Base-by-base conservation (phyloP, 2,888 invertebrate genomes). In the Pomacea canaliculata region DNA sequence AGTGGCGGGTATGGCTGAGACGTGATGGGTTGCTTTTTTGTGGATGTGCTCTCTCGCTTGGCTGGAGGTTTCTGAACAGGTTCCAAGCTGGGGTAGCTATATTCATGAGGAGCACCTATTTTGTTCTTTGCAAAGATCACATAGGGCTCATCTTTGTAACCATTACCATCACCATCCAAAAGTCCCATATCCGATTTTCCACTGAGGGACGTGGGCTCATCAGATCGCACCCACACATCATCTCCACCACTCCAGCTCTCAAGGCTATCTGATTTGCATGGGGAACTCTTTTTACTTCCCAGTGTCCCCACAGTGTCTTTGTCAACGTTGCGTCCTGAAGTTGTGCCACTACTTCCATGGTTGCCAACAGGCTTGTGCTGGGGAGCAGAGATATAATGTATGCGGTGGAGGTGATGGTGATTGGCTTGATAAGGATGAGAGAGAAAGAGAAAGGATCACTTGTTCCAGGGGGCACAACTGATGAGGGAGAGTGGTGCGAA, bases 71-170 rank as follows among this genome's bases (percentile, higher is more conserved):
- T 85, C 63, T 84, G 85, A 69, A 88, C 81, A 27, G 89, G 85
- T 80, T 91, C 91, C 83, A 95, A 93, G 80, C 94, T 93, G 0
- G 96, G 96, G 91, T 97, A 97, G 85, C 95, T 94, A 92, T 97
- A 97, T 85, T 97, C 97, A 91, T 96, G 96, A 81, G 82, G 82
- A 78, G 82, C 79, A 51, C 73, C 79, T 49, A 76, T 81, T 76
- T 82, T 84, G 75, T 83, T 85, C 81, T 85, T 85, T 71, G 85
- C 85, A 77, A 88, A 87, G 48, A 85, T 85, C 56, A 87, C 88
- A 81, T 87, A 88, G 10, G 86, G 86, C 79, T 87, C 85, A 59
- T 87, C 87, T 77, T 86, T 86, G 76, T 78, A 78, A 46, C 84
- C 82, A 78, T 81, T 83, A 65, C 82, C 81, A 59, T 83, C 81